Percentiles rank a stretch among this genome's conserved stretches.
Evolutionary conservation across 35 echinoderm and acorn worm species (phyloP).

Genomic region (Heliocidaris tuberculata): DNA sequence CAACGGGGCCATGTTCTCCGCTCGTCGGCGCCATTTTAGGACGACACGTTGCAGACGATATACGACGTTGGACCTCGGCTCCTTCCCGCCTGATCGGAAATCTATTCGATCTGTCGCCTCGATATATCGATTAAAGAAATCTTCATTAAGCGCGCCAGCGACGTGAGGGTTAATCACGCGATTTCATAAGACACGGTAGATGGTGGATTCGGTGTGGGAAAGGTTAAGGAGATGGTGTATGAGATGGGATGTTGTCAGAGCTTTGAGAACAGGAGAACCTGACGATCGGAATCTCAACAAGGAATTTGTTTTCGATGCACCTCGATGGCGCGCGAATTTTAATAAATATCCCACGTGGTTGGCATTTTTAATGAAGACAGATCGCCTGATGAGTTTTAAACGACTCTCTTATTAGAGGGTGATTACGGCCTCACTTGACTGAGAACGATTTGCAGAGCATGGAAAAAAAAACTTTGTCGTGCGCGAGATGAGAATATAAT

Average conservation of each 20-base stretch:
- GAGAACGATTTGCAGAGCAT: conserved; percentile 28
- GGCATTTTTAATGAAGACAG: conserved; percentile 42
- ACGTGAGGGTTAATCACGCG: neutral
- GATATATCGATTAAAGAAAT: conserved; percentile 10
- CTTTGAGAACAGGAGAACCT: neutral
- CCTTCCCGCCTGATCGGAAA: conserved; percentile 19
- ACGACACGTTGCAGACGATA: neutral
- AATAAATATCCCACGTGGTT: conserved; percentile 43
- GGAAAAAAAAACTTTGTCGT: conserved; percentile 30
- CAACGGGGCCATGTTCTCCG: neutral
- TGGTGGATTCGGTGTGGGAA: neutral
- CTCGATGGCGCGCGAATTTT: conserved; percentile 29
- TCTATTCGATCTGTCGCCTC: conserved; percentile 34
- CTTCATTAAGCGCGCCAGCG: conserved; percentile 5
- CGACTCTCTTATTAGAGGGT: conserved; percentile 39
- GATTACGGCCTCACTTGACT: conserved; percentile 43
- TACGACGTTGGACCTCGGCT: neutral
- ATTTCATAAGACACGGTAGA: neutral
- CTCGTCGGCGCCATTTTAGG: conserved; percentile 14
- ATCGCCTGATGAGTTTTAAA: conserved; percentile 32
- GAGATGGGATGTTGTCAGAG: neutral
- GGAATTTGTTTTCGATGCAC: conserved; percentile 16
- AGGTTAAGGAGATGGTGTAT: neutral
- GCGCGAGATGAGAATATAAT: conserved; percentile 39
- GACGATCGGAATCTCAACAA: neutral